Base-by-base conservation (phyloP, 2,797 vertebrate genomes). In the Argya squamiceps region DNA sequence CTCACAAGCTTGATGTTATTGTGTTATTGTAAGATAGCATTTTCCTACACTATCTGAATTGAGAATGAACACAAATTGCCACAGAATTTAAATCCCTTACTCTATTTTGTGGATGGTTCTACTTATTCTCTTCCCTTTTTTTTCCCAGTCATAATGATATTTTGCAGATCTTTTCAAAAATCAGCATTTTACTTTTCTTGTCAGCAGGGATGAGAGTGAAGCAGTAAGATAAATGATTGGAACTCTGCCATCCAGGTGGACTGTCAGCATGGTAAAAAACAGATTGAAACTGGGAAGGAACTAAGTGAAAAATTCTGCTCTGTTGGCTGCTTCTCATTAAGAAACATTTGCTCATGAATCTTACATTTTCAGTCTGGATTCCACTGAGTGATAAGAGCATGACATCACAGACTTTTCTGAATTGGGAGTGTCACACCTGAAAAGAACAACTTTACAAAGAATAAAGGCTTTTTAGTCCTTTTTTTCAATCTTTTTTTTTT, bases 121-220 rank as follows among this genome's bases (percentile, higher is more conserved):
- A 71, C 62, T 89, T 70, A 76, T 76, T 84, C 32, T 68, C 44
- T 43, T 49, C 12, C 5, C 1, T 86, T 75, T 80, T 73, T 78
- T 53, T 85, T 26, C 39, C 32, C 65, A 85, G 59, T 50, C 81
- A 67, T 88, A 65, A 93, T 43, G 88, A 90, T 52, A 76, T 37
- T 95, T 89, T 93, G 41, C 88, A 89, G 94, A 85, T 95, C 89
- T 96, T 97, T 84, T 94, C 76, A 92, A 95, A 95, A 91, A 94
- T 79, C 78, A 90, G 77, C 82, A 50, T 94, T 97, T 95, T 95
- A 92, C 74, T 97, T 93, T 94, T 52, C 88, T 84, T 95, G 67
- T 92, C 94, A 81, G 73, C 29, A 63, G 84, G 62, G 88, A 92
- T 67, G 75, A 74, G 74, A 55, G 41, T 63, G 69, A 92, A 77